phyloP scores from a whole-genome alignment of 2,113 vertebrate species.

The Sinocyclocheilus anshuiensis region DNA sequence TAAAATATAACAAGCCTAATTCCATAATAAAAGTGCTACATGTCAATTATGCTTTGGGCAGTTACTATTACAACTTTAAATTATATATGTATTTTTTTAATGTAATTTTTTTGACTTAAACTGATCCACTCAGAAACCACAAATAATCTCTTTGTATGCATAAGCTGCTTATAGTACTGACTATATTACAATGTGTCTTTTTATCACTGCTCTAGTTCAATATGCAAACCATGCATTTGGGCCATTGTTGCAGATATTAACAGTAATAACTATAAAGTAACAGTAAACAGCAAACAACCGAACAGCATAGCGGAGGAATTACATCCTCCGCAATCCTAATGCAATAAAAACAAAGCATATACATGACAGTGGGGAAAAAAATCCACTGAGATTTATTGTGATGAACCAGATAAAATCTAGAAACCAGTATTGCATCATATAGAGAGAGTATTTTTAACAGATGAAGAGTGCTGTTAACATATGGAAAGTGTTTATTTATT shows the following conservation, averaged over 20 bases:
- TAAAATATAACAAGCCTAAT: background rate
- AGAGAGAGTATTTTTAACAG: background rate
- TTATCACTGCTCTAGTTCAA: background rate
- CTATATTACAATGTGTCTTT: background rate
- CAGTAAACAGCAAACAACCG: background rate
- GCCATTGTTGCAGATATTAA: background rate
- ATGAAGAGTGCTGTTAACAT: background rate
- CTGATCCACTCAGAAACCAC: background rate
- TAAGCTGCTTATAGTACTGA: background rate
- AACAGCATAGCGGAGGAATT: background rate
- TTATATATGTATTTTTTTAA: background rate
- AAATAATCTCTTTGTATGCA: background rate
- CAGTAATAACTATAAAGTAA: background rate
- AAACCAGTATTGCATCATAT: background rate
- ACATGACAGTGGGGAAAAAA: background rate
- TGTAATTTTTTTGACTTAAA: background rate
- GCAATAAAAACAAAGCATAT: slow-evolving; percentile 6
- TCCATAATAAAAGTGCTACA: background rate
- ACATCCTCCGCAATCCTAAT: no score
- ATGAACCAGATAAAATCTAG: background rate
- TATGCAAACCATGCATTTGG: background rate
- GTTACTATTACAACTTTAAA: background rate
- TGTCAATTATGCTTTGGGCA: background rate
- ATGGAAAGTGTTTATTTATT: background rate
- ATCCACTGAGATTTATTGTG: background rate